Conservation (phyloP, 2,888 invertebrate genomes). For the Acanthoscelides obtectus region DNA sequence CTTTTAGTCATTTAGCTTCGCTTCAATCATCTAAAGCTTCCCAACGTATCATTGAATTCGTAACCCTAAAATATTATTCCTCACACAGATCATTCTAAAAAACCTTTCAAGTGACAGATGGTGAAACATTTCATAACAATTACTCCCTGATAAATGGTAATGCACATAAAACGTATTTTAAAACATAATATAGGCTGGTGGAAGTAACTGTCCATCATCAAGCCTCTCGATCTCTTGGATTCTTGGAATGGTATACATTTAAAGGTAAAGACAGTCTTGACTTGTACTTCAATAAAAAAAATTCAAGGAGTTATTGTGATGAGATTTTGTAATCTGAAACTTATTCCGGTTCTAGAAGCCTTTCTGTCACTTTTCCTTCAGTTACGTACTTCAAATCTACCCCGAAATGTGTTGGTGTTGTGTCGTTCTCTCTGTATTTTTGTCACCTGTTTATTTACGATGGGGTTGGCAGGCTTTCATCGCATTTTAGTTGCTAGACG, state of each 20-base stretch:
- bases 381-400: neutral
- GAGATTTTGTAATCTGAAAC: neutral
- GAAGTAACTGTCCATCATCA: no score
- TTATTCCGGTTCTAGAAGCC: neutral
- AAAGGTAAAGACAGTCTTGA: no score
- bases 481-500: slow-evolving; percentile 14
- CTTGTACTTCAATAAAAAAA: no score
- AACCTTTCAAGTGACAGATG: neutral
- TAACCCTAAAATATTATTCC: neutral
- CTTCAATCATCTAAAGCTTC: neutral
- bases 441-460: slow-evolving; percentile 41
- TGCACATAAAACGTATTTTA: no score
- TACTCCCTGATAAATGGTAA: no score
- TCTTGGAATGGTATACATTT: no score
- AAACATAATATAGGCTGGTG: no score
- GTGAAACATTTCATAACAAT: neutral
- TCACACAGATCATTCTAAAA: neutral
- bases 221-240: no score
- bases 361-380: neutral
- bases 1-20: neutral
- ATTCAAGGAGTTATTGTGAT: neutral
- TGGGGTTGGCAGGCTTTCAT: slow-evolving; percentile 49
- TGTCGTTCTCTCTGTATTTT: slow-evolving; percentile 49
- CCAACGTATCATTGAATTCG: neutral
- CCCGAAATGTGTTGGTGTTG: slow-evolving; percentile 36